These are phyloP conservation scores for Perca schrenkii DNA, from an alignment of 2,113 vertebrate genomes.

Conservation along the genomic window DNA sequence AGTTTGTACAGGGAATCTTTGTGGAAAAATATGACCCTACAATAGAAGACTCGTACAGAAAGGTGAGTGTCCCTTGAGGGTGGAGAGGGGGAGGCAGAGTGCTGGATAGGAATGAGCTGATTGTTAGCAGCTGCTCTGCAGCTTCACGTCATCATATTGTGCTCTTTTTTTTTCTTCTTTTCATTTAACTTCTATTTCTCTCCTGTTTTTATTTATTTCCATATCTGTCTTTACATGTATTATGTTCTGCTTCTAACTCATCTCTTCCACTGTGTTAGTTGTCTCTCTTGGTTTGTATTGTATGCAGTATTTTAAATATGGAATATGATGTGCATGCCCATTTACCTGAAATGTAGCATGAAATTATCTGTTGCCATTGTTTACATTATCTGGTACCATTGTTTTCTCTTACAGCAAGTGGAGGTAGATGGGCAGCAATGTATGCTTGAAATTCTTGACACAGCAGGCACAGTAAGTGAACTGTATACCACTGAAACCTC, in stretches of 20 bases:
- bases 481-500: not conserved
- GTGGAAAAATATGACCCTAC: slow-evolving; percentile 99
- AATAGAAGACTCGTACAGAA: slow-evolving; percentile 99
- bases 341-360: slow-evolving; percentile 32
- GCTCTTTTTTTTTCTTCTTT: not conserved
- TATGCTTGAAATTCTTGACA: slow-evolving; percentile 99
- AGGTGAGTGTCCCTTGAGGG: slow-evolving; percentile 86
- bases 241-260: not conserved
- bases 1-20: slow-evolving; percentile 99
- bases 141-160: slow-evolving; percentile 52
- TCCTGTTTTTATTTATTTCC: slow-evolving; percentile 5
- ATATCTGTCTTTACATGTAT: not conserved
- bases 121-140: slow-evolving; percentile 67
- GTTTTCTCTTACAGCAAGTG: slow-evolving; percentile 90
- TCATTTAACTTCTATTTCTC: not conserved
- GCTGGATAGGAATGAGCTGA: slow-evolving; percentile 48
- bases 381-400: not conserved
- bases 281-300: not conserved
- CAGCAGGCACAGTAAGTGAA: slow-evolving; percentile 96
- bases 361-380: not conserved
- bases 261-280: not conserved
- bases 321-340: not conserved
- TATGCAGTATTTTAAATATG: not conserved
- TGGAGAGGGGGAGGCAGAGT: not conserved
- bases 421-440: slow-evolving; percentile 99